Evolutionary conservation across 2,888 invertebrate genomes (phyloP), one percentile per base, ranked within the genome.

Genomic region (Smittia aterrima): DNA sequence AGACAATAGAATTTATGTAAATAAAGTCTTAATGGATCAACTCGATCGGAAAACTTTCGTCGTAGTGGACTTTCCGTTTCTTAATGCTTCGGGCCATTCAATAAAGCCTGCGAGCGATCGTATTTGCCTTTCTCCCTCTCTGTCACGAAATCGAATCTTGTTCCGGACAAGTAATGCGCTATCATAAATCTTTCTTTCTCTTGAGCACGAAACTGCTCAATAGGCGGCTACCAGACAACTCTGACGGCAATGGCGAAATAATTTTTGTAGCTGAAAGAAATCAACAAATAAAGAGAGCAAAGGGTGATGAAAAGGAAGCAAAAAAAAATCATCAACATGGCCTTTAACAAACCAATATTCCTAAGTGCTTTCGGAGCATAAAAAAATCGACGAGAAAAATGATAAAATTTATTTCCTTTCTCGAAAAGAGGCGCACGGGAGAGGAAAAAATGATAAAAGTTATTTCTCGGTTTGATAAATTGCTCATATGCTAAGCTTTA

Each of bases 371-470:
- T 58, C 11, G 16, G 24, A 58, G 24, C 13, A 22, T 22, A 22
- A 58, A 58, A 53, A 58, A 58, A 58, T n/a, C 47, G 58, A 3
- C 24, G 1, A 22, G 16, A 47, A 47, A 16, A 16, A 6, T 18
- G 58, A 58, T 22, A 47, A n/a, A 47, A 47, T 11, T 32, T 32
- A 6, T 6, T 32, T 32, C 32, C 32, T 32, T 6, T 6, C 32
- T 32, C 32, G 32, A 32, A 32, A n/a, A 32, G 32, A 32, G 47
- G 16, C 47, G 47, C 16, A n/a, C n/a, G n/a, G n/a, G n/a, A 47
- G n/a, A 47, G 16, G 4, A 47, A 47, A 47, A 47, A 62, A 72
- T 62, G 72, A 72, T 72, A 72, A 62, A 72, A 72, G 72, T 72
- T 72, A 72, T 62, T 32, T 40, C 24, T 16, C 62, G 38, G 54